These are phyloP conservation scores for Oopsacas minuta DNA, from an alignment of 37 sponge, comb jelly and placozoan species.

Conservation along the genomic window DNA sequence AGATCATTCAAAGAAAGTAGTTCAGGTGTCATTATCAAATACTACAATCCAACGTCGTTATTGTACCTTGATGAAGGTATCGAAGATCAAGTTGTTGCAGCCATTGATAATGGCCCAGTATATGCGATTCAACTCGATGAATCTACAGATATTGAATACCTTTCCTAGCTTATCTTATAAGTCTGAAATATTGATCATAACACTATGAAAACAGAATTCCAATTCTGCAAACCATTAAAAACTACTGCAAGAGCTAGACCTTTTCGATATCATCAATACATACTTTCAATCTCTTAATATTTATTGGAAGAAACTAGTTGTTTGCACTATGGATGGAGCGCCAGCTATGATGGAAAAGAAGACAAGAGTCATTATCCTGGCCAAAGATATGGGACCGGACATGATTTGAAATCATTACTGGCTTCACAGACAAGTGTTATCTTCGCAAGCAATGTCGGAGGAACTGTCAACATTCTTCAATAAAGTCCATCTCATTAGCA, in stretches of 20 bases:
- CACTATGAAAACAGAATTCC: neutral
- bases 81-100: neutral
- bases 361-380: neutral
- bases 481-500: too few relatives aligned
- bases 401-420: neutral
- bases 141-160: neutral
- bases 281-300: neutral
- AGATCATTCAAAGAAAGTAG: neutral
- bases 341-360: neutral
- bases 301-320: neutral
- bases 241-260: neutral
- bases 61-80: neutral
- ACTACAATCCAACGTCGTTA: neutral
- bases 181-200: neutral
- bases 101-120: neutral
- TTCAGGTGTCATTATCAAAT: neutral
- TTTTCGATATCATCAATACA: neutral
- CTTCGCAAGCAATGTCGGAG: neutral
- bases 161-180: neutral
- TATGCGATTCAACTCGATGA: constrained; percentile 7
- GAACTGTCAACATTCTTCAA: neutral
- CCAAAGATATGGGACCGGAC: neutral
- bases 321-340: neutral
- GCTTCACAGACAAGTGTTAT: constrained; percentile 14
- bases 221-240: constrained; percentile 10